Base-by-base conservation (phyloP, 2,113 vertebrate genomes). In the Neopipo cinnamomea region DNA sequence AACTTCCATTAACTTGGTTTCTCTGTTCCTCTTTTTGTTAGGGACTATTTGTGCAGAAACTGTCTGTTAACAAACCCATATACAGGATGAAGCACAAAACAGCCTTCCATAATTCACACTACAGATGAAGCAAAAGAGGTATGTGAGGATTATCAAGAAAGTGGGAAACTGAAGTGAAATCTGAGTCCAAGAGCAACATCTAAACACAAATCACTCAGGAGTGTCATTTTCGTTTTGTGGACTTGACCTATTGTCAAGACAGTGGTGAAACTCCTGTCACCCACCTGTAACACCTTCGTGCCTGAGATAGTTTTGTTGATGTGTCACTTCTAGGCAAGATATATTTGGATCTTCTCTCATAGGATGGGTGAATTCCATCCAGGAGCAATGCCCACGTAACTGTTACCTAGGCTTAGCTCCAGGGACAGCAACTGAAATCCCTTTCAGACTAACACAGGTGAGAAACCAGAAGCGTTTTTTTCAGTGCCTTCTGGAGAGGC, bases 261-360 rank as follows among this genome's bases (percentile, higher is more conserved):
- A 74, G n/a, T 11, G 20, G 27, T 44, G 21, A 85, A 23, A 72
- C 15, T 73, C 33, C 18, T 58, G 22, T 28, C 50, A 52, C 23
- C 18, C 44, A 41, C 50, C 37, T 77, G 28, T 22, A 71, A 42
- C 9, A 47, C 13, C 16, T 37, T n/a, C 1, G 0, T 58, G 31
- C 25, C 47, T 55, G 31, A 74, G 49, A 14, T 52, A 24, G 18
- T 66, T 84, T 35, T 68, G 35, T 37, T 85, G 47, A 62, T 7
- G 9, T 0, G 0, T 8, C 31, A 59, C 12, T 46, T 65, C 50
- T 59, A 61, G 52, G 33, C n/a, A 63, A 42, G 14, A 59, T 41
- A 33, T 18, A 22, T 27, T 55, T 83, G 27, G 37, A 19, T 78
- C 35, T 20, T 75, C 13, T 85, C 17, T 78, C 23, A 11, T 2